Evolutionary conservation across 2,113 vertebrate species (phyloP), one percentile per base, ranked within the genome.

Genomic region (Megaceryle torquata): DNA sequence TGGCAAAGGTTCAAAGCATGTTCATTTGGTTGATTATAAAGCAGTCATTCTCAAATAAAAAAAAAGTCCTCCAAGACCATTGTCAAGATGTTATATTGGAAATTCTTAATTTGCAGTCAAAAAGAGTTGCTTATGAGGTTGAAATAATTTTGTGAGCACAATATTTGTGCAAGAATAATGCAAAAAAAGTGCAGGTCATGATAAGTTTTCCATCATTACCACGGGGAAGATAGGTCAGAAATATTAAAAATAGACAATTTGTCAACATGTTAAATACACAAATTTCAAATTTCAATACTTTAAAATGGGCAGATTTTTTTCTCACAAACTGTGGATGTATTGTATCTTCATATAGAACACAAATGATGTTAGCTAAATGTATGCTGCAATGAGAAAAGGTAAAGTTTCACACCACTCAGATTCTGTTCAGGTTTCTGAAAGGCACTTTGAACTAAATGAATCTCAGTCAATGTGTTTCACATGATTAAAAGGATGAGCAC

Each of bases 371-470:
- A 56, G 15, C 5, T 91, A 33, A 65, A 50, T 71, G 13, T 17
- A 24, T 69, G 61, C 89, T 77, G 10, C 26, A 51, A 24, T 57
- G 39, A 67, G 41, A 63, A 82, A 96, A 89, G 19, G 14, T 82
- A 91, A 92, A 93, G 82, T 96, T 97, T 96, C 59, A 75, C 18
- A 93, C 17, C 46, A 89, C 35, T 95, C 37, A 12, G 48, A 94
- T 97, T 97, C 72, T 76, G 33, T 76, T 95, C 96, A 83, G 76
- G 65, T 43, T 96, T 97, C 92, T 98, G 97, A 98, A 98, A 98
- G 96, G 95, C 98, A 98, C 97, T 98, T 98, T 97, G 97, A 98
- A 97, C 89, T 96, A 97, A 97, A 94, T 96, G 96, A 97, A 96
- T 65, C 90, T 97, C 91, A 93, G 91, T 96, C 95, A 97, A 89